Base-by-base conservation (phyloP, 1,140 invertebrate species). In the Idris sp. region DNA sequence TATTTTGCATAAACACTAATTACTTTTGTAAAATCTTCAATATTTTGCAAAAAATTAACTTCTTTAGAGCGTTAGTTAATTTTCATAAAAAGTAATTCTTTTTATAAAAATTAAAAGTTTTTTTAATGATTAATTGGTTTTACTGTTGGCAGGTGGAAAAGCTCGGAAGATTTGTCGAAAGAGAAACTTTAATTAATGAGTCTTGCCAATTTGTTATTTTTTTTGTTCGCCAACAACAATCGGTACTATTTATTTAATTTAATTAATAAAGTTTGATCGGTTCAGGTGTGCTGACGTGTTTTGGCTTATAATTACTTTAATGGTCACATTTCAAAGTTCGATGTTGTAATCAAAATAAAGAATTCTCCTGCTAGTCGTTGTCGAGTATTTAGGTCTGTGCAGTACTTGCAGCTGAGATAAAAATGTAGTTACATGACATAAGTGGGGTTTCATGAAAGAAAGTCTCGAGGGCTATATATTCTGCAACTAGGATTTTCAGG, bases 381-480 rank as follows among this genome's bases (percentile, higher is more conserved):
- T 43, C 14, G 31, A 54, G 54, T 62, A 76, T 65, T 67, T 71
- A 67, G 67, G 62, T 68, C 54, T 64, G 33, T 59, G 56, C 44
- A 38, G 56, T 61, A 61, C 49, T 48, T 54, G 56, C 31, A 35
- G 36, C 22, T 38, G 25, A 68, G 72, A 74, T 74, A 74, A 74
- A 74, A 74, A 74, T 74, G 62, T 44, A 56, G 62, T 64, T 56
- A 31, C 56, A 68, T 74, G 64, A 68, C 43, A 68, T 49, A 72
- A 72, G 67, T 76, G 68, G 62, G 53, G 68, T 72, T 33, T 58
- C 58, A 38, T 61, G 44, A 40, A 68, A 41, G 68, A 76, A 72
- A 68, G 61, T 76, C 56, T 58, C 54, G 68, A 72, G 68, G 54
- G 61, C 61, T 76, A 72, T 72, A 76, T 62, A 76, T 59, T 62